phyloP scores from a whole-genome alignment of 2,113 vertebrate genomes.

The Brevimyrus niger region DNA sequence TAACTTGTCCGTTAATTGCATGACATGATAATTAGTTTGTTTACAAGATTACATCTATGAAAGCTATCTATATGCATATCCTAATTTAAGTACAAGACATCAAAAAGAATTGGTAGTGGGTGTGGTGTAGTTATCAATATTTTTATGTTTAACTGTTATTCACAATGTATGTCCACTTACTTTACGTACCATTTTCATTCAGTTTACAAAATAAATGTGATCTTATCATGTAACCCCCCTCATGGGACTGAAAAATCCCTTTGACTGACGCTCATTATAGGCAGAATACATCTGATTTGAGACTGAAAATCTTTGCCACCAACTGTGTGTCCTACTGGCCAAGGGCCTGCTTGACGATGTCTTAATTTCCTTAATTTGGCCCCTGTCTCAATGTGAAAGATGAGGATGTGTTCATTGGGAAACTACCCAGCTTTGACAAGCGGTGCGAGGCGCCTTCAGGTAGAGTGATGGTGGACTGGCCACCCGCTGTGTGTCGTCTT shows the following conservation, averaged over 20 bases:
- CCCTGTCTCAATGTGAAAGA: constrained; percentile 66
- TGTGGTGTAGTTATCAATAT: not conserved
- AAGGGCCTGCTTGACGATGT: not conserved
- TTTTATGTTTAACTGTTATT: not conserved
- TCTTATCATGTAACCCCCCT: not conserved
- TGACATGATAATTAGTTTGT: not conserved
- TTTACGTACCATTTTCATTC: not conserved
- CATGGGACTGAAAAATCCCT: not conserved
- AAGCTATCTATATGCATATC: not conserved
- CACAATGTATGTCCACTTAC: not conserved
- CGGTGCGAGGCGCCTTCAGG: constrained; percentile 77
- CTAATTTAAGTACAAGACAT: not conserved
- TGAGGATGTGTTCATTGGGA: constrained; percentile 75
- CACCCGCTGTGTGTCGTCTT: not conserved
- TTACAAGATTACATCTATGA: not conserved
- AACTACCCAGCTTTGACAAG: constrained; percentile 80
- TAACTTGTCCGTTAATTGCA: not conserved
- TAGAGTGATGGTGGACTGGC: constrained; percentile 50
- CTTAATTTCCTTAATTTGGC: constrained; percentile 33
- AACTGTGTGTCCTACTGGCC: not conserved
- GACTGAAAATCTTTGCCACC: not conserved
- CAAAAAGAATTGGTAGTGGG: not conserved
- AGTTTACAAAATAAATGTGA: not conserved
- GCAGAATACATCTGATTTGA: not conserved
- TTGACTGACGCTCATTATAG: not conserved